Evolutionary conservation across 2,113 vertebrate species (phyloP).

Genomic region (Coreoperca whiteheadi): DNA sequence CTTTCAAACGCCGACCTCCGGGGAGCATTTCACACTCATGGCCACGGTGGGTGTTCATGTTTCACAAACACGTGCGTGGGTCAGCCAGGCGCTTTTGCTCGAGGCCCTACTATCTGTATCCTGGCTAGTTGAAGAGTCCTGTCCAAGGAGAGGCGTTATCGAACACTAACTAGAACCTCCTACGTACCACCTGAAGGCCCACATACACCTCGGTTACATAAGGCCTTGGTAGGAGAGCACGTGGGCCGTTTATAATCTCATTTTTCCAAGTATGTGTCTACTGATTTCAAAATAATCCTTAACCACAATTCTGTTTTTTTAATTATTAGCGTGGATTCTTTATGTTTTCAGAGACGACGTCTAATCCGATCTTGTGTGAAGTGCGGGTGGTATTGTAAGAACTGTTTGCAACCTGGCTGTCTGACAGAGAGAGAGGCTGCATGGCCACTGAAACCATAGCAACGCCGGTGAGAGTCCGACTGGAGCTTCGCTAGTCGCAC

Average conservation of each 20-base stretch:
- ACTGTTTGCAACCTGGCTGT: conserved; percentile 43
- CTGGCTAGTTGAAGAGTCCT: background rate
- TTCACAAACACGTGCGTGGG: conserved; percentile 3
- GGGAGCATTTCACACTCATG: background rate
- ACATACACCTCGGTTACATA: conserved; percentile 50
- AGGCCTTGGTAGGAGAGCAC: conserved; percentile 10
- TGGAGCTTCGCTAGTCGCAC: conserved; percentile 32
- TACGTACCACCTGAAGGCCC: conserved; percentile 35
- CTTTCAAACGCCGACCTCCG: background rate
- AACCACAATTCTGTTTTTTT: background rate
- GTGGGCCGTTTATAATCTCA: conserved; percentile 15
- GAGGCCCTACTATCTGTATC: conserved; percentile 40
- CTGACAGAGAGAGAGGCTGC: conserved; percentile 44
- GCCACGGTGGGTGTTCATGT: conserved; percentile 43
- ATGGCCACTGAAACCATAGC: conserved; percentile 69
- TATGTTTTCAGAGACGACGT: background rate
- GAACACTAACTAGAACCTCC: conserved; percentile 46
- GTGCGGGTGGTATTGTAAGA: conserved; percentile 22
- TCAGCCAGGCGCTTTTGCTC: conserved; percentile 31
- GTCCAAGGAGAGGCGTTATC: conserved; percentile 43
- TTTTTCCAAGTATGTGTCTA: background rate
- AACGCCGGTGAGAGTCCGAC: conserved; percentile 58
- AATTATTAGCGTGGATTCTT: conserved; percentile 20
- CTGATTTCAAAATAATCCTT: conserved; percentile 11
- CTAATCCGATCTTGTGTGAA: conserved; percentile 43